Evolutionary conservation across 2,797 vertebrate species (phyloP).

Genomic region (Lates japonicus): DNA sequence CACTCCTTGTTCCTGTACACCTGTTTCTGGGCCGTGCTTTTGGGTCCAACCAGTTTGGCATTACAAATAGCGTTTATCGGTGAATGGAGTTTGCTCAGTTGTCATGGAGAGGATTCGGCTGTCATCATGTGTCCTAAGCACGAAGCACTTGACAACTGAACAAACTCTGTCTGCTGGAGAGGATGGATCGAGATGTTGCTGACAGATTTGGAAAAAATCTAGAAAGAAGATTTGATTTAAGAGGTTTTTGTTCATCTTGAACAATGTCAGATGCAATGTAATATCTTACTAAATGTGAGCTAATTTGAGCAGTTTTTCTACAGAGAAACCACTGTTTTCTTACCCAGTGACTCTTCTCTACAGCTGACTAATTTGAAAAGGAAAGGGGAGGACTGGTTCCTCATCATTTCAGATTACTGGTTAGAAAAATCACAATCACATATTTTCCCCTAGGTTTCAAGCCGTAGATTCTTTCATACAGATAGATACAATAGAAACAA

Average conservation of each 20-base stretch:
- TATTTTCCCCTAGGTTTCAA: not conserved
- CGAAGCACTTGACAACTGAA: not conserved
- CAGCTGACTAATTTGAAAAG: not conserved
- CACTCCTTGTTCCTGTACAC: no score
- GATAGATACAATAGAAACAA: not conserved
- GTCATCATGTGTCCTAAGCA: not conserved
- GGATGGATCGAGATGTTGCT: not conserved
- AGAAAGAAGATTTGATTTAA: not conserved
- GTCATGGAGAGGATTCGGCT: not conserved
- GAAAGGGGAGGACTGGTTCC: not conserved
- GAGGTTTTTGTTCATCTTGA: not conserved
- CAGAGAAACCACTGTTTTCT: not conserved
- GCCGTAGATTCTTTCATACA: no score
- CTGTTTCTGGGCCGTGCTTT: no score
- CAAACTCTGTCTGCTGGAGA: not conserved
- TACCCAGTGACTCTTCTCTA: not conserved
- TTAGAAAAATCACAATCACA: not conserved
- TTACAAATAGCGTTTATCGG: not conserved
- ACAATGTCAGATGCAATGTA: not conserved
- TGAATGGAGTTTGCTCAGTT: not conserved
- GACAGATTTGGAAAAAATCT: conserved; percentile 8
- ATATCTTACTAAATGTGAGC: not conserved
- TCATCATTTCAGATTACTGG: not conserved
- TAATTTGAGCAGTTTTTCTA: not conserved
- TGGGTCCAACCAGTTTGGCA: no score